Evolutionary conservation across 2,797 vertebrate genomes (phyloP), one percentile per base, ranked within the genome.

Genomic region (Sebastiscus albofasciatus): DNA sequence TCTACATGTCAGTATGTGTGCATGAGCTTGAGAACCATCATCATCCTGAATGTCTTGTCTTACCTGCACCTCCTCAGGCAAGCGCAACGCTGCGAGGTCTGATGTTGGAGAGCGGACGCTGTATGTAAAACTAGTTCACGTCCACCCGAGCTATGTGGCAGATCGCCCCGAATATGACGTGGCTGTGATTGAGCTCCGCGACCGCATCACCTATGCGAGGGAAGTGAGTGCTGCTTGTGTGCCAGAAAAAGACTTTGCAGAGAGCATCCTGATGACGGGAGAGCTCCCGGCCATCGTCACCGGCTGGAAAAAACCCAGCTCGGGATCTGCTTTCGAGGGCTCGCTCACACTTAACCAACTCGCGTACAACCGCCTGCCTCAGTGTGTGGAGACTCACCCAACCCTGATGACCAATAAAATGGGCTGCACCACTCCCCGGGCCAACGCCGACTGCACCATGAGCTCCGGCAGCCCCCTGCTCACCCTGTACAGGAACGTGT

Each of bases 221-320:
- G 29, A 65, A 0, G 82, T 92, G 5, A 1, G 78, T 0, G 68
- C 94, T 0, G 95, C 85, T 42, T 96, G 96, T 77, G 87, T 96
- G 64, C 96, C 96, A 0, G 96, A 96, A 59, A 92, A 69, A 64
- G 95, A 96, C 88, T 96, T 96, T 36, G 93, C 95, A 0, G 95
- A 96, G 10, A 94, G 52, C 20, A 8, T 96, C 73, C 82, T 96
- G 77, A 94, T 93, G 90, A 39, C 68, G 0, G 92, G 82, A 11
- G 76, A 89, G 2, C 10, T 72, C 20, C 72, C 89, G 9, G 90
- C 92, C 2, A 62, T 92, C 20, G 67, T 95, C 86, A 95, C 94
- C 0, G 95, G 96, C 66, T 96, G 95, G 95, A 93, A 84, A 36
- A 79, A 89, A 14, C 3, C 31, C 14, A 6, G n/a, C 1, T 33